Conservation (phyloP, 2,113 vertebrate species). For the Zosterops pallidus region DNA sequence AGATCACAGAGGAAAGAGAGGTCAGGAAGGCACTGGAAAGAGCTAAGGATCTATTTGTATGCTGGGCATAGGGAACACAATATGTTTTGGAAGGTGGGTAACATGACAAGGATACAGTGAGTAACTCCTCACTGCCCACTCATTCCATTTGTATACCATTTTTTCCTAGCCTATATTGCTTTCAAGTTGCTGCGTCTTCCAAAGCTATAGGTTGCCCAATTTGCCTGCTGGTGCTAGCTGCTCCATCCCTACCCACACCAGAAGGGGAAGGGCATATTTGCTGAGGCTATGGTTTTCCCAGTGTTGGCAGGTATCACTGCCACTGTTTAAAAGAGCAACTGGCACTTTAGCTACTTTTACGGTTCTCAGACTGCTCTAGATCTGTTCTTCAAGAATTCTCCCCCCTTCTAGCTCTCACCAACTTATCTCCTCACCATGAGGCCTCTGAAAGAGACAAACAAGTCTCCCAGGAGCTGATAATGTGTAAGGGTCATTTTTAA, state of each 20-base stretch:
- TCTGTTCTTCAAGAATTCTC: not conserved
- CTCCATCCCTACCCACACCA: not conserved
- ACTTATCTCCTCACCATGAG: conserved; percentile 18
- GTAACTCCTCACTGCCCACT: conserved; percentile 21
- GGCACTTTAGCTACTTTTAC: not conserved
- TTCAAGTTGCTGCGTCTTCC: not conserved
- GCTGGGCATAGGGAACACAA: not conserved
- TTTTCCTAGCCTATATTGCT: not conserved
- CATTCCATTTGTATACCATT: not conserved
- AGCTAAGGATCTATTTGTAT: not conserved
- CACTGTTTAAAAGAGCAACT: not conserved
- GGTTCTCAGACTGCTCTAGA: not conserved
- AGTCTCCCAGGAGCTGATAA: conserved; percentile 31
- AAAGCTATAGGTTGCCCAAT: not conserved
- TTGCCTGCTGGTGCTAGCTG: not conserved
- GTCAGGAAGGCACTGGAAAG: not conserved
- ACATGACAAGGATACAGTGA: not conserved
- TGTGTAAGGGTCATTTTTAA: not conserved
- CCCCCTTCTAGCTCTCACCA: not conserved
- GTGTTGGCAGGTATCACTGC: not conserved
- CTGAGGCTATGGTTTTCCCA: not conserved
- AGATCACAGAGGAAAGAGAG: not conserved
- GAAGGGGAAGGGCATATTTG: not conserved
- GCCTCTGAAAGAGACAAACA: conserved; percentile 18
- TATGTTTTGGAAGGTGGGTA: not conserved